phyloP scores from a whole-genome alignment of 2,113 vertebrate species.

The Pampusana beccarii region DNA sequence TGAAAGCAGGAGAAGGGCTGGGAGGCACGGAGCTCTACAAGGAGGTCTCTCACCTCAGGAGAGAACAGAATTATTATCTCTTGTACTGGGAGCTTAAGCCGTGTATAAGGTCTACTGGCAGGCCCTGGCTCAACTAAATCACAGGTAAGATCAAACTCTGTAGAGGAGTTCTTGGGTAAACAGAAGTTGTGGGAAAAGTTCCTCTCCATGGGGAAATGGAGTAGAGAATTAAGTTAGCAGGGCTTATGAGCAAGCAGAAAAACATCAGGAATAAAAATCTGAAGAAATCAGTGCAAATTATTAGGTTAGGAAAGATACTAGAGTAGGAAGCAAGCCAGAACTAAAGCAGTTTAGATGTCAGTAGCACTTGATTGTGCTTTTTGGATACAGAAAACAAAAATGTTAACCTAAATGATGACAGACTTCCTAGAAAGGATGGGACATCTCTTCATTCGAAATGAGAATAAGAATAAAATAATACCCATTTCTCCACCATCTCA shows the following conservation, averaged over 20 bases:
- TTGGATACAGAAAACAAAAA: background rate
- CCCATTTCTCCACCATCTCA: background rate
- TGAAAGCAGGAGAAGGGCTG: background rate
- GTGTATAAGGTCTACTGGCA: background rate
- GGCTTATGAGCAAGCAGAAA: background rate
- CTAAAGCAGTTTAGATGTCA: background rate
- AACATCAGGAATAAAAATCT: background rate
- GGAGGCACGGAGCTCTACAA: background rate
- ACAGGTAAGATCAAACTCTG: background rate
- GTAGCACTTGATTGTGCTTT: background rate
- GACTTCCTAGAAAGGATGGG: background rate
- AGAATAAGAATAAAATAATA: background rate
- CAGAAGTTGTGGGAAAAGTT: background rate
- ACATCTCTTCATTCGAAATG: background rate
- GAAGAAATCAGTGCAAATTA: background rate
- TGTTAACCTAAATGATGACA: background rate
- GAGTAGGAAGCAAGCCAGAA: background rate
- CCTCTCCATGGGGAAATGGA: background rate
- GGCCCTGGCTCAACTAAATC: background rate
- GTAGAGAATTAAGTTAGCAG: background rate
- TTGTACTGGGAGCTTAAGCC: background rate
- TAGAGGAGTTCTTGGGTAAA: background rate
- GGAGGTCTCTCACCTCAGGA: background rate
- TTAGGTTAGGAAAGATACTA: background rate
- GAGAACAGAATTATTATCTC: background rate